Evolutionary conservation across 2,797 vertebrate genomes (phyloP).

Genomic region (Platalea minor): DNA sequence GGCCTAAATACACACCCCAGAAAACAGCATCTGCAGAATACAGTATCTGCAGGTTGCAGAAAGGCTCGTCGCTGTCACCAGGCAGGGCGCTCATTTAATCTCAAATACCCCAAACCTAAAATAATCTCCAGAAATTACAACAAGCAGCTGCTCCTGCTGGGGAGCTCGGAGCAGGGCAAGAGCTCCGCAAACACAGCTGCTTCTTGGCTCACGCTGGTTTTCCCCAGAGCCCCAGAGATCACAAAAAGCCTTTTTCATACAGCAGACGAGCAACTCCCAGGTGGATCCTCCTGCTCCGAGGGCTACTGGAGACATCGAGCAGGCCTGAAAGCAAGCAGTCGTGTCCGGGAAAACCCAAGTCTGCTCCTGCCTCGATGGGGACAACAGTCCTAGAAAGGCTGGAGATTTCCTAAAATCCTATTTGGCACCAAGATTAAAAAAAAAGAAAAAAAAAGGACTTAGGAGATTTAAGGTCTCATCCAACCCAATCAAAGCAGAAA

Average conservation of each 20-base stretch:
- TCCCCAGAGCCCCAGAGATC: not conserved
- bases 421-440: not conserved
- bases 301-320: not conserved
- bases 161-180: constrained; percentile 31
- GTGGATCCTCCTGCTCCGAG: not conserved
- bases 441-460: not conserved
- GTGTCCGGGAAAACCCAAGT: not conserved
- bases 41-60: not conserved
- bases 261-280: not conserved
- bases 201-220: not conserved
- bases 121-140: not conserved
- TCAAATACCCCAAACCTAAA: not conserved
- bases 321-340: not conserved
- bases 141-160: constrained; percentile 30
- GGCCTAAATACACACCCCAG: not conserved
- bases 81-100: not conserved
- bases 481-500: not conserved
- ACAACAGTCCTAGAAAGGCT: not conserved
- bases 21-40: not conserved
- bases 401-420: not conserved
- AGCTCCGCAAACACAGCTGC: constrained; percentile 58
- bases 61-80: not conserved
- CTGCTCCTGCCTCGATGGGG: not conserved
- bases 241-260: constrained; percentile 27
- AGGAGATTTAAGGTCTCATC: not conserved